These are phyloP conservation scores for Lamellibrachia luymesi DNA, from an alignment of 1,140 invertebrate species.

Conservation along the genomic window DNA sequence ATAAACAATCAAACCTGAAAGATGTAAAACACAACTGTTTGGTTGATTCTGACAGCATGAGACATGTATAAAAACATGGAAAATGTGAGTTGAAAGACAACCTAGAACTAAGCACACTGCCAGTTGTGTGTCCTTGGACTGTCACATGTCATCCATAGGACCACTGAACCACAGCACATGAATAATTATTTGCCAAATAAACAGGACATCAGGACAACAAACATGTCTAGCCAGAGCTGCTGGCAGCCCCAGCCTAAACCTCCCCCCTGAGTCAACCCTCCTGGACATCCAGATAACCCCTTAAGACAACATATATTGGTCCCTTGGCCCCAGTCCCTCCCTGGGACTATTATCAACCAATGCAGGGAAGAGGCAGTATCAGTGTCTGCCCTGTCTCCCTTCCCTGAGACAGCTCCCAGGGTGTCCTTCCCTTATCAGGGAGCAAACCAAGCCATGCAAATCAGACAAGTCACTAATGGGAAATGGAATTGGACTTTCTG, in stretches of 20 bases:
- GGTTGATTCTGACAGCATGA: not conserved
- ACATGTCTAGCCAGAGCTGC: not conserved
- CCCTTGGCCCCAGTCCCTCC: not conserved
- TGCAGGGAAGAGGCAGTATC: not conserved
- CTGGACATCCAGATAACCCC: not conserved
- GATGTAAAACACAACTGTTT: not conserved
- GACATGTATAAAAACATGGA: not conserved
- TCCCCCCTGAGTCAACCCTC: not conserved
- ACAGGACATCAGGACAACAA: not conserved
- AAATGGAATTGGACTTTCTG: not conserved
- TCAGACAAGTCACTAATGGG: not conserved
- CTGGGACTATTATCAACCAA: not conserved
- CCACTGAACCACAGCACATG: not conserved
- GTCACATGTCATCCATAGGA: not conserved
- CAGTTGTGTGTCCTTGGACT: not conserved
- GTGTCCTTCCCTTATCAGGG: not conserved
- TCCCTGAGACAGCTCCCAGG: not conserved
- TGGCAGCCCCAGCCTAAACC: not conserved
- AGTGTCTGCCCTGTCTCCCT: not conserved
- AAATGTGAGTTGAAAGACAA: not conserved
- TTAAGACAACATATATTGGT: slow-evolving; percentile 1
- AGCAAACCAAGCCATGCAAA: not conserved
- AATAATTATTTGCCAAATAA: not conserved
- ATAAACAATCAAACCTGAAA: no score
- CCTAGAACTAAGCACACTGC: not conserved